Evolutionary conservation across 2,797 vertebrate genomes (phyloP).

Genomic region (Melanotaenia pygmaea): DNA sequence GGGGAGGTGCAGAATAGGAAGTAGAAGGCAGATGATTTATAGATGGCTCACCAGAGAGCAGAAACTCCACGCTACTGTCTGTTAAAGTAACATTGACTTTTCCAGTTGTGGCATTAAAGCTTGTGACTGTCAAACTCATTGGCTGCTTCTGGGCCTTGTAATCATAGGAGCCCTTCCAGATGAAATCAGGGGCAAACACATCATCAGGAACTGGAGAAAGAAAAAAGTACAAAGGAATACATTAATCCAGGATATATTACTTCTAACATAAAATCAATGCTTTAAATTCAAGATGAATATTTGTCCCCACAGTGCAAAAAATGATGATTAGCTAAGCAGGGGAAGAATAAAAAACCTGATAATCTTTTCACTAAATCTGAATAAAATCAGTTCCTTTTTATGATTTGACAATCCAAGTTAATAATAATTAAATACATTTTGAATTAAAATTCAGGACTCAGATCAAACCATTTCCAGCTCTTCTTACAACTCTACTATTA

Average conservation of each 20-base stretch:
- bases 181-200: slow-evolving; percentile 94
- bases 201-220: slow-evolving; percentile 90
- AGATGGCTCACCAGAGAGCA: slow-evolving; percentile 90
- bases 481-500: slow-evolving; percentile 7
- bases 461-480: slow-evolving; percentile 18
- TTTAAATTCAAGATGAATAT: slow-evolving; percentile 13
- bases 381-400: slow-evolving; percentile 37
- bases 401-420: slow-evolving; percentile 38
- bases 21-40: slow-evolving; percentile 66
- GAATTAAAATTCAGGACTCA: slow-evolving; percentile 13
- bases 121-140: slow-evolving; percentile 91
- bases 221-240: neutral
- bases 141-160: slow-evolving; percentile 95
- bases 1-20: slow-evolving; percentile 35
- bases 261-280: slow-evolving; percentile 15
- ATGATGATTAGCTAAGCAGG: slow-evolving; percentile 33
- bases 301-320: slow-evolving; percentile 19
- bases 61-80: slow-evolving; percentile 91
- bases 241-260: neutral
- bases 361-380: slow-evolving; percentile 46
- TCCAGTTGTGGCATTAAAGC: slow-evolving; percentile 91
- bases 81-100: slow-evolving; percentile 94
- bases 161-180: slow-evolving; percentile 97
- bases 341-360: slow-evolving; percentile 41
- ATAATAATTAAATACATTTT: slow-evolving; percentile 46